Conservation (phyloP, 1,140 invertebrate genomes). For the Druon quercuslanigerum region DNA sequence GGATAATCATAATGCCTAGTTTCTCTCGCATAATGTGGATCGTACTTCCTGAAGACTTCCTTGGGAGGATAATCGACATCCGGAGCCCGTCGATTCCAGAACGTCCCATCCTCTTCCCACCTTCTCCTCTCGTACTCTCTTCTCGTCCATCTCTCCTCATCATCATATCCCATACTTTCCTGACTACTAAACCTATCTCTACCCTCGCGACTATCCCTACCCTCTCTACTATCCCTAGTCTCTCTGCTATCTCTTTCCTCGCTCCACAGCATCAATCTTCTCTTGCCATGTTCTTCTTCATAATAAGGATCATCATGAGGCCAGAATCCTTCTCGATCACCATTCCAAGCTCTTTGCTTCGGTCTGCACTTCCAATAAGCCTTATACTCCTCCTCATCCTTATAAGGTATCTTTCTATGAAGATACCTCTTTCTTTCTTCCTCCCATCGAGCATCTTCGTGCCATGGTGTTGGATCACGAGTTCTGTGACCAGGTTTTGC, state of each 20-base stretch:
- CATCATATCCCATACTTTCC: slow-evolving; percentile 75
- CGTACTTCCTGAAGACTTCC: slow-evolving; percentile 63
- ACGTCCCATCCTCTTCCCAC: slow-evolving; percentile 66
- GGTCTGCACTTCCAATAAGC: slow-evolving; percentile 67
- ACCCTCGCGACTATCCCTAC: slow-evolving; percentile 64
- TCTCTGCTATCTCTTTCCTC: slow-evolving; percentile 62
- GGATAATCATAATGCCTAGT: slow-evolving; percentile 63
- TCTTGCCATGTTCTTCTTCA: slow-evolving; percentile 68
- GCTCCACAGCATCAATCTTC: slow-evolving; percentile 66
- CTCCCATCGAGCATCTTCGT: slow-evolving; percentile 71
- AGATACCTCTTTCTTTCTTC: slow-evolving; percentile 66
- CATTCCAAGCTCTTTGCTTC: slow-evolving; percentile 67
- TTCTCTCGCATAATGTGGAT: slow-evolving; percentile 63
- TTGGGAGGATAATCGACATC: slow-evolving; percentile 58
- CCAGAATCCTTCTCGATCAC: slow-evolving; percentile 62
- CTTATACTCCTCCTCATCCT: slow-evolving; percentile 72
- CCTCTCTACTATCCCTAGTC: slow-evolving; percentile 54
- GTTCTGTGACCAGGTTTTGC: slow-evolving; percentile 54
- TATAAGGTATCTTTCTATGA: slow-evolving; percentile 65
- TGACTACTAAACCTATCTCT: slow-evolving; percentile 77
- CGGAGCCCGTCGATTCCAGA: slow-evolving; percentile 60
- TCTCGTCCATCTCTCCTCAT: slow-evolving; percentile 68
- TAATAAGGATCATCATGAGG: slow-evolving; percentile 65
- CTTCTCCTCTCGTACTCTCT: slow-evolving; percentile 69
- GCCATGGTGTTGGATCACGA: slow-evolving; percentile 66